phyloP scores from a whole-genome alignment of 2,113 vertebrate species.

The Sander lucioperca region DNA sequence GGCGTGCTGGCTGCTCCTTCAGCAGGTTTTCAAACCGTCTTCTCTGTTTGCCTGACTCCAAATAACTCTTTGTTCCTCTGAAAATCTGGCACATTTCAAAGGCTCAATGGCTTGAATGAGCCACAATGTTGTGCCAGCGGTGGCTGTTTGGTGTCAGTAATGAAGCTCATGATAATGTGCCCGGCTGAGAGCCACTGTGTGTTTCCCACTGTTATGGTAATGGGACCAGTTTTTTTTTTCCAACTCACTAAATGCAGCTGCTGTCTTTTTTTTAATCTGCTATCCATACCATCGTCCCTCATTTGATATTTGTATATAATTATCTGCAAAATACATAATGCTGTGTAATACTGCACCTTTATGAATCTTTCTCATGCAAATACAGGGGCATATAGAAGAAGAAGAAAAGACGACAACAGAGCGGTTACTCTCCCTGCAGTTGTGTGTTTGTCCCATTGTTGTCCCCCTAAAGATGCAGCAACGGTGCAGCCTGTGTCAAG shows the following conservation, averaged over 20 bases:
- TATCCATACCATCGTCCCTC: conserved; percentile 43
- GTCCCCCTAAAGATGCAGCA: conserved; percentile 30
- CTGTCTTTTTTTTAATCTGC: conserved; percentile 31
- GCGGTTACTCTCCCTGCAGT: conserved; percentile 13
- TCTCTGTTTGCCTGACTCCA: conserved; percentile 36
- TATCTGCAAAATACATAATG: conserved; percentile 40
- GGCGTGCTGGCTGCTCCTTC: conserved; percentile 26
- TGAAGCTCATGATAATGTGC: conserved; percentile 75
- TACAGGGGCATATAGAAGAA: background rate
- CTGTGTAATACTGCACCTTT: conserved; percentile 27
- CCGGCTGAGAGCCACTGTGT: conserved; percentile 64
- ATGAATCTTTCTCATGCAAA: conserved; percentile 51
- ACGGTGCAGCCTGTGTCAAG: conserved; percentile 48
- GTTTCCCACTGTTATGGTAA: conserved; percentile 76
- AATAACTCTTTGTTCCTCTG: conserved; percentile 67
- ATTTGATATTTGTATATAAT: conserved; percentile 54
- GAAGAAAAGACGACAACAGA: conserved; percentile 27
- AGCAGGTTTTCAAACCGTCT: conserved; percentile 50
- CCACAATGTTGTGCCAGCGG: conserved; percentile 61
- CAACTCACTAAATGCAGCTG: conserved; percentile 40
- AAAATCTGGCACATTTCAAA: conserved; percentile 77
- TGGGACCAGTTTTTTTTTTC: conserved; percentile 45
- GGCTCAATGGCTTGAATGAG: conserved; percentile 81
- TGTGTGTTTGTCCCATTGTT: conserved; percentile 10
- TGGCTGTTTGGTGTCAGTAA: conserved; percentile 75